These are phyloP conservation scores for Lissocephala sabroskyi DNA, from an alignment of 2,888 invertebrate species.

Conservation along the genomic window DNA sequence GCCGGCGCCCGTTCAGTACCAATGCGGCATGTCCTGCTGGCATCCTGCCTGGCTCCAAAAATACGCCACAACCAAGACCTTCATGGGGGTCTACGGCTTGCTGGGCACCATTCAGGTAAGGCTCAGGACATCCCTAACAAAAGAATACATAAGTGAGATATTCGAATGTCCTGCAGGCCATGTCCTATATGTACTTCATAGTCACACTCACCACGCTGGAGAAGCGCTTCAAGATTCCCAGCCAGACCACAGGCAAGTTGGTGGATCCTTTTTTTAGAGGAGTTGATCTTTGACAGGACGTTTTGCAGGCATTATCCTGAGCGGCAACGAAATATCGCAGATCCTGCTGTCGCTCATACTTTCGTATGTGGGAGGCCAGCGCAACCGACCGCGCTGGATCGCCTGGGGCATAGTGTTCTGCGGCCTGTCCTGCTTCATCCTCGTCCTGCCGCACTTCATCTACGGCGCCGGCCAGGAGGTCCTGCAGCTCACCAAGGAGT, in stretches of 20 bases:
- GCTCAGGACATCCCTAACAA: neutral
- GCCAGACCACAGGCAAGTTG: constrained; percentile 77
- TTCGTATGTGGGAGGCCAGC: constrained; percentile 78
- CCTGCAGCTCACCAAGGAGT: constrained; percentile 70
- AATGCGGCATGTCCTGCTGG: constrained; percentile 75
- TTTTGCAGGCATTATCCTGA: constrained; percentile 77
- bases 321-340: constrained; percentile 81
- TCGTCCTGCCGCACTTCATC: constrained; percentile 77
- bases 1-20: constrained; percentile 41
- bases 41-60: constrained; percentile 77
- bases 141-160: too few species aligned
- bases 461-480: constrained; percentile 76
- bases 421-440: constrained; percentile 76
- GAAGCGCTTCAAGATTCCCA: constrained; percentile 80
- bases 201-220: constrained; percentile 80
- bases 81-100: constrained; percentile 77
- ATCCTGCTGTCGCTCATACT: constrained; percentile 77
- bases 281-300: too few species aligned
- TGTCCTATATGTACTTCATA: constrained; percentile 78
- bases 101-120: constrained; percentile 75
- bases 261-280: neutral
- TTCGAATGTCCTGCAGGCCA: constrained; percentile 72
- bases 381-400: constrained; percentile 80
- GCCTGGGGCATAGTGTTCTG: constrained; percentile 78
- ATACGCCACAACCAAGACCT: constrained; percentile 76